Base-by-base conservation (phyloP, 2,888 invertebrate genomes). In the Lepidochrysops patricia region DNA sequence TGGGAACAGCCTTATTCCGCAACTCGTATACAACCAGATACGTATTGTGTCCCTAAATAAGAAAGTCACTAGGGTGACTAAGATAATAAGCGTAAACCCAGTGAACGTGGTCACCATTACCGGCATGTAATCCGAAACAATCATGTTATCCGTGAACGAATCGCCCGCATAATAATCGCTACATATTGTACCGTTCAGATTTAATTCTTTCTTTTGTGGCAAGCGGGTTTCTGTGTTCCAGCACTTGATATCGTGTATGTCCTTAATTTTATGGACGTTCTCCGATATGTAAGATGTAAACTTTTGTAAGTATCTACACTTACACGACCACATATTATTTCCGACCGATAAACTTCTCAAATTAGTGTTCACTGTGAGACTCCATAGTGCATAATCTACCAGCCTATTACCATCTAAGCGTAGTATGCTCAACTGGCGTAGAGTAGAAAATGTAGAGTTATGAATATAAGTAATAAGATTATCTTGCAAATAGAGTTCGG, bases 271-370 rank as follows among this genome's bases (percentile, higher is more conserved):
- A 71, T 92, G 91, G 62, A 93, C 92, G 76, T 95, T 95, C 72
- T 95, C 95, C 12, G 93, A 91, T 52, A 96, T 93, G 90, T 94
- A 97, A 48, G 93, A 90, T 23, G 96, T 95, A 66, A 96, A 90
- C 72, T 94, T 94, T 76, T 95, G 94, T 69, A 97, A 90, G 84
- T 96, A 97, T 79, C 95, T 94, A 82, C 97, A 97, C 67, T 95
- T 94, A 74, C 97, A 97, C 2, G 95, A 95, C 97, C 97, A 97
- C 68, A 93, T 93, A 77, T 97, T 97, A 70, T 94, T 93, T n/a
- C 95, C 94, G 65, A 97, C 85, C 1, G 94, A 91, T 58, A 97
- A 77, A 62, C 94, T 93, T 62, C 92, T 92, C 62, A 96, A 84
- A 66, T 93, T 90, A 57, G 89, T 84, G 78, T 94, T 94, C 71